A percentile compares a stretch with the other conserved stretches of the same genome.
These are phyloP conservation scores for Drosophila pandora DNA, from an alignment of 1,140 invertebrate genomes.

Conservation along the genomic window DNA sequence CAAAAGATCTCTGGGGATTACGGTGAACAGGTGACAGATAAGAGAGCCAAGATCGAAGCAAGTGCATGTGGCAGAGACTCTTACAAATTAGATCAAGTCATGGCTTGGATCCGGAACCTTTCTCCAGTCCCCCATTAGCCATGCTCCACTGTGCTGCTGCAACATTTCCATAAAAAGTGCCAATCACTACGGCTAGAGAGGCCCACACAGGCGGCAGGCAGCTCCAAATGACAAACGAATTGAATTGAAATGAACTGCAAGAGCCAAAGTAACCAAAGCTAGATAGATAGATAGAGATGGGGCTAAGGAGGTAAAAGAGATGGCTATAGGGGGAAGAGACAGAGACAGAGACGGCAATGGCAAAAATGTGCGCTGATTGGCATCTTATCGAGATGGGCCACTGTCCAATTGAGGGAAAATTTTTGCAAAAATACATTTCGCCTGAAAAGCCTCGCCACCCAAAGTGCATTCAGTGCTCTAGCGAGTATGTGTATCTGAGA, in stretches of 20 bases:
- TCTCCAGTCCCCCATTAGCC: not conserved
- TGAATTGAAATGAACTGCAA: slow-evolving; percentile 79
- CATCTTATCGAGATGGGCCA: slow-evolving; percentile 83
- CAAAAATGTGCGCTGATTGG: slow-evolving; percentile 78
- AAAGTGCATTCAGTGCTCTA: slow-evolving; percentile 44
- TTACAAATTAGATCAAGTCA: slow-evolving; percentile 7
- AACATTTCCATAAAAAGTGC: slow-evolving; percentile 77
- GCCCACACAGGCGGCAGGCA: slow-evolving; percentile 58
- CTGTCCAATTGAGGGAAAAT: slow-evolving; percentile 81
- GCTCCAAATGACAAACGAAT: slow-evolving; percentile 77
- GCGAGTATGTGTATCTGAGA: not conserved
- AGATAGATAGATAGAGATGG: slow-evolving; percentile 5
- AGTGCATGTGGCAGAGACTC: slow-evolving; percentile 2
- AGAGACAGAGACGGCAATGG: slow-evolving; percentile 40
- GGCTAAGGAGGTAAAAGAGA: slow-evolving; percentile 7
- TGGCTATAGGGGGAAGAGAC: slow-evolving; percentile 1
- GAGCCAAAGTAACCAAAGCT: slow-evolving; percentile 26
- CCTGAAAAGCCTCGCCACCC: slow-evolving; percentile 62
- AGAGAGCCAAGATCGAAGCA: slow-evolving; percentile 5
- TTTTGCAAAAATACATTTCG: slow-evolving; percentile 78
- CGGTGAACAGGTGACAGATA: slow-evolving; percentile 52
- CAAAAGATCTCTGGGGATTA: slow-evolving; percentile 55
- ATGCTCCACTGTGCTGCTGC: slow-evolving; percentile 34
- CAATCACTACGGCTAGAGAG: slow-evolving; percentile 63
- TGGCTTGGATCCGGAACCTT: slow-evolving; percentile 1